These are phyloP conservation scores for Crematogaster levior DNA, from an alignment of 2,888 invertebrate species.

Conservation along the genomic window DNA sequence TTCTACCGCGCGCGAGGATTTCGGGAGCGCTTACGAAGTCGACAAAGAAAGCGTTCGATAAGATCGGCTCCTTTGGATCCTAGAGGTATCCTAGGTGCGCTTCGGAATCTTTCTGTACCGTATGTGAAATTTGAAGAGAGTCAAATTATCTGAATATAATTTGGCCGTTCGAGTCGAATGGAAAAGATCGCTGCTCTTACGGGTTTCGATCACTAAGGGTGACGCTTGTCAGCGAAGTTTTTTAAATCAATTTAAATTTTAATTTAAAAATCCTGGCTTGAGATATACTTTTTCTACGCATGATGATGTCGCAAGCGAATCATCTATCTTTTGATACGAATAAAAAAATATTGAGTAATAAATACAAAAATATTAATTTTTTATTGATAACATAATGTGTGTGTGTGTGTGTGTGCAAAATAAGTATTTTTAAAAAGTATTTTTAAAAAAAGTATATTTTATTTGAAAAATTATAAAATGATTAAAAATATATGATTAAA, in stretches of 20 bases:
- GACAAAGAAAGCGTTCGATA: conserved; percentile 54
- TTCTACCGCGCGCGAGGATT: conserved; percentile 65
- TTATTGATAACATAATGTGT: no score
- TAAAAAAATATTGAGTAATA: no score
- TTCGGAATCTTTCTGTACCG: conserved; percentile 19
- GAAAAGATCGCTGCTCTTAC: conserved; percentile 1
- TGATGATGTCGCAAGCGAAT: conserved; percentile 25
- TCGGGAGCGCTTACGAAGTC: conserved; percentile 62
- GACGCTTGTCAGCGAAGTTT: conserved; percentile 3
- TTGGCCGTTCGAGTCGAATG: conserved; percentile 5
- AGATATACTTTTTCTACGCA: conserved; percentile 10
- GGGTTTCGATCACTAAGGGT: conserved; percentile 5
- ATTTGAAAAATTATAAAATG: no score
- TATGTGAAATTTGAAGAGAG: conserved; percentile 23
- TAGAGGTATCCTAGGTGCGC: background rate
- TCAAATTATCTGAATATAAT: conserved; percentile 54
- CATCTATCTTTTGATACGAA: conserved; percentile 6
- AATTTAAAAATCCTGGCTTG: conserved; percentile 37
- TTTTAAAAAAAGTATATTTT: no score
- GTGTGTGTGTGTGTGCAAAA: no score
- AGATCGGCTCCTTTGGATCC: conserved; percentile 15
- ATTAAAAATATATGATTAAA: no score
- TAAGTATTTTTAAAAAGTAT: no score
- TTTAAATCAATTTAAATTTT: conserved; percentile 43
- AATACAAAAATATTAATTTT: no score